phyloP scores from a whole-genome alignment of 2,888 invertebrate genomes.

The Hypselothyrea guttata region DNA sequence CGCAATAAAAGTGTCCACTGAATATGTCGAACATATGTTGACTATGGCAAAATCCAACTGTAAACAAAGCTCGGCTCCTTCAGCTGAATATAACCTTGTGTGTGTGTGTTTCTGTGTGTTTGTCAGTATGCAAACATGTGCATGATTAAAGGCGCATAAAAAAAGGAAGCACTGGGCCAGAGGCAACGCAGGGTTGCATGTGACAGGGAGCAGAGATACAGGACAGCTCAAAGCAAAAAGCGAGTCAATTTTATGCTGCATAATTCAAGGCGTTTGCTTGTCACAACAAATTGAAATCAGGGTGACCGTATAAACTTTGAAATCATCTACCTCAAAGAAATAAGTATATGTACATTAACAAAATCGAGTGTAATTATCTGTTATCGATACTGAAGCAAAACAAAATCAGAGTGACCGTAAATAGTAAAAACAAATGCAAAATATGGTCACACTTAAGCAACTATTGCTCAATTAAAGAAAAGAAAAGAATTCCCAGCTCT shows the following conservation, averaged over 20 bases:
- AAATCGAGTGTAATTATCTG: no score
- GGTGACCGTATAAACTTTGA: no score
- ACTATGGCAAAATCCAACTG: constrained; percentile 58
- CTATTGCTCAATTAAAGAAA: no score
- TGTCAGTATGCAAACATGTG: constrained; percentile 45
- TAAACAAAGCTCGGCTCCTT: constrained; percentile 55
- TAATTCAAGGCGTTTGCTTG: constrained; percentile 47
- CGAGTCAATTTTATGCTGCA: constrained; percentile 33
- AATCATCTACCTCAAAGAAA: no score
- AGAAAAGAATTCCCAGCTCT: no score
- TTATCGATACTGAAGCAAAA: not conserved
- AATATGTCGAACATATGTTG: constrained; percentile 68
- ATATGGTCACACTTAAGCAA: no score
- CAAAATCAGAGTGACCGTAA: not conserved
- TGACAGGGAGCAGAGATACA: no score
- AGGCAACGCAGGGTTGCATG: no score
- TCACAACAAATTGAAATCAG: constrained; percentile 29
- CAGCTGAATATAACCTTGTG: constrained; percentile 4
- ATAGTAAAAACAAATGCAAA: no score
- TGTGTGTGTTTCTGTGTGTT: constrained; percentile 7
- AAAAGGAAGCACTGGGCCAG: constrained; percentile 31
- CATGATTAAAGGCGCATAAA: constrained; percentile 49
- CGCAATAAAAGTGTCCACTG: constrained; percentile 53
- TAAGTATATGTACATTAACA: no score
- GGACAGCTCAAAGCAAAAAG: not conserved